phyloP scores from a whole-genome alignment of 1,140 invertebrate species.

The Brachionus koreanus region DNA sequence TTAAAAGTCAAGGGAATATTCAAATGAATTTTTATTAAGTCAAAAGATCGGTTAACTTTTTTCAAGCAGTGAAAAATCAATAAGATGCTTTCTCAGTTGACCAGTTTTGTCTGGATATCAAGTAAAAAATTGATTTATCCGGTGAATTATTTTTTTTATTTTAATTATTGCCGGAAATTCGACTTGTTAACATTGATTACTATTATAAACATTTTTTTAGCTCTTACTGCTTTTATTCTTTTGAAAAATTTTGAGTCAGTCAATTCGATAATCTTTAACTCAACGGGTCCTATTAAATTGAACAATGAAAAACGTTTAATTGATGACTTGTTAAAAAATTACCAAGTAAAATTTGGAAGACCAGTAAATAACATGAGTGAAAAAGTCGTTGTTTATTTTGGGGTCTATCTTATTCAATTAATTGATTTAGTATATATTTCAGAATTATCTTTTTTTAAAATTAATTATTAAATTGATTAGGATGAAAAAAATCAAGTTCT shows the following conservation, averaged over 20 bases:
- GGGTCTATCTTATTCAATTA: constrained; percentile 57
- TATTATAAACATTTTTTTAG: no score
- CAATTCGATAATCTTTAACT: neutral
- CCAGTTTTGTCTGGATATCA: neutral
- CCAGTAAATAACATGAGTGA: constrained; percentile 55
- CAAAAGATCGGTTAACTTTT: neutral
- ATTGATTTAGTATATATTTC: constrained; percentile 51
- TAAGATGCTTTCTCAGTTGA: neutral
- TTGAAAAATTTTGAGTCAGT: neutral
- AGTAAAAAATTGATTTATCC: neutral
- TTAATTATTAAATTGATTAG: neutral
- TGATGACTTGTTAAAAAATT: constrained; percentile 53
- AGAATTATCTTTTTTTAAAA: neutral
- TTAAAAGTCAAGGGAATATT: neutral
- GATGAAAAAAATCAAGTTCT: constrained; percentile 45
- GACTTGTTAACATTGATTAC: no score
- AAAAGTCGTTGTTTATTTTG: constrained; percentile 53
- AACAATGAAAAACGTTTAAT: constrained; percentile 56
- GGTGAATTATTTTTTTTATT: no score
- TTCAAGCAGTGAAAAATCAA: neutral
- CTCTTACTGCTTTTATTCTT: neutral
- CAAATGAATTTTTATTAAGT: neutral
- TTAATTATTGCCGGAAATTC: neutral
- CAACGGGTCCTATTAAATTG: neutral
- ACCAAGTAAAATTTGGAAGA: constrained; percentile 56